Evolutionary conservation across 2,797 vertebrate species (phyloP), one percentile per base, ranked within the genome.

Genomic region (Galaxias olidus): DNA sequence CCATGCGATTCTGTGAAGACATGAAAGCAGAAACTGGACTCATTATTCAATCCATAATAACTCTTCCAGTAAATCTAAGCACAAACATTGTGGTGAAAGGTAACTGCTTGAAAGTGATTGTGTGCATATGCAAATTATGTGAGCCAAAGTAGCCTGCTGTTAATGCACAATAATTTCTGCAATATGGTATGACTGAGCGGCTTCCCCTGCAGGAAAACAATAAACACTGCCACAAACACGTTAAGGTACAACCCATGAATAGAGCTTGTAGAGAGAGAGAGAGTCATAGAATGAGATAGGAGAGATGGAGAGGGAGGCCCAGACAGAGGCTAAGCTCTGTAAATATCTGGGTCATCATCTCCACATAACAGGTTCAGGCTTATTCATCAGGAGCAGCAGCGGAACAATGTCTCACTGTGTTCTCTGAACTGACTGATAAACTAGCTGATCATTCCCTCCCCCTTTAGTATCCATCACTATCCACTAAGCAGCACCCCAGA

Each of bases 1-100:
- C 89, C 90, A 91, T 92, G 19, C 90, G 88, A 66, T 91, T 91
- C 90, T 92, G 63, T 49, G 8, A 17, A 14, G 40, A 46, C 59
- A 8, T 69, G 63, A 47, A 6, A 45, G 30, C 30, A 30, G 2
- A 30, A 30, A 6, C 30, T 30, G 30, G 30, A 30, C 30, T 30
- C 30, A 30, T 30, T 30, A 30, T 30, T 30, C 3, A 30, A 30
- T 30, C 30, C 30, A 30, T 3, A 30, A 30, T 3, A 30, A 30
- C 30, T 30, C 30, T 30, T 30, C 30, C 30, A 30, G 30, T 30
- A 30, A 30, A 30, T 30, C 30, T 30, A 30, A 30, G 2, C 3
- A 30, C 30, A 30, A 30, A 2, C 30, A 30, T 30, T 30, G 30
- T 30, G 30, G 30, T 30, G 6, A 30, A 30, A 30, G 6, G 30